These are phyloP conservation scores for Sialia sialis DNA, from an alignment of 2,113 vertebrate species.

Conservation along the genomic window DNA sequence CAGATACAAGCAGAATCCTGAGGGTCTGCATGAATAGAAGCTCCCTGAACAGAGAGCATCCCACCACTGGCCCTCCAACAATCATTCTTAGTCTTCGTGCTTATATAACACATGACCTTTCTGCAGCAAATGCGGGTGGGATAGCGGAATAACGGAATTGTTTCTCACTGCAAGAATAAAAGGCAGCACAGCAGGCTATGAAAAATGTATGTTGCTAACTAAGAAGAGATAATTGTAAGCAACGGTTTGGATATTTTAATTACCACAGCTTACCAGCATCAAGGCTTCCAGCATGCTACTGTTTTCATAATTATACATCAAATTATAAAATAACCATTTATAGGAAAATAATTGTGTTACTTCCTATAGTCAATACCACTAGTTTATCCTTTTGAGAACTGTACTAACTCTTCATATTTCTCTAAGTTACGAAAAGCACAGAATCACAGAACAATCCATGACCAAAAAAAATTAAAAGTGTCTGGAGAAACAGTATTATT, in stretches of 20 bases:
- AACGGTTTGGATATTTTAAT: slow-evolving; percentile 16
- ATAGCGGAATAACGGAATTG: neutral
- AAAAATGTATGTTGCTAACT: slow-evolving; percentile 10
- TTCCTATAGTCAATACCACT: neutral
- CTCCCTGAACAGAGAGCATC: neutral
- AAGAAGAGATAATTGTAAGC: slow-evolving; percentile 27
- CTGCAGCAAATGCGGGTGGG: neutral
- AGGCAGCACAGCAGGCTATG: slow-evolving; percentile 18
- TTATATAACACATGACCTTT: slow-evolving; percentile 32
- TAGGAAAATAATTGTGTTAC: neutral
- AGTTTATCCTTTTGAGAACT: neutral
- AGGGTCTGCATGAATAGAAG: neutral
- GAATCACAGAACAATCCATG: neutral
- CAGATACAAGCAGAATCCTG: neutral
- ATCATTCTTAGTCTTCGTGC: neutral
- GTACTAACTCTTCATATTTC: neutral
- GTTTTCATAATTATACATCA: neutral
- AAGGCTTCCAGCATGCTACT: neutral
- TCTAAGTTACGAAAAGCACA: neutral
- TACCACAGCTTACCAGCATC: neutral
- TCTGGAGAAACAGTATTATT: neutral
- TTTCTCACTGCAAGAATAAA: slow-evolving; percentile 20
- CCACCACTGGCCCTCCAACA: slow-evolving; percentile 15
- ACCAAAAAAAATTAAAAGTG: neutral
- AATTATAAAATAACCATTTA: neutral